Percentiles rank a stretch among this genome's conserved stretches.
These are phyloP conservation scores for Dermatemys mawii DNA, from an alignment of 2,113 vertebrate genomes.

Conservation along the genomic window DNA sequence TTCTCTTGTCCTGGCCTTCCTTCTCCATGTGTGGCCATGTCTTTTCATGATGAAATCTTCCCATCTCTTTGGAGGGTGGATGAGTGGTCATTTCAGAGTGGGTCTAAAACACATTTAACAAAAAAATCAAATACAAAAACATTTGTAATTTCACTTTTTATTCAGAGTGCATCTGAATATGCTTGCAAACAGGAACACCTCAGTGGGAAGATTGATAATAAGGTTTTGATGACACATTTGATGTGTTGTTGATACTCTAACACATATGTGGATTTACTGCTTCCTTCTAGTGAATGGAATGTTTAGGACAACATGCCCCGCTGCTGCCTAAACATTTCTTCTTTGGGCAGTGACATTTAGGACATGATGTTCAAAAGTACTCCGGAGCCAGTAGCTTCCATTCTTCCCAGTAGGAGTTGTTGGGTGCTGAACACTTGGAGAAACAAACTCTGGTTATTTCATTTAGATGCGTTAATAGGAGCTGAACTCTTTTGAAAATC, in stretches of 20 bases:
- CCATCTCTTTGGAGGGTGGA: too few relatives aligned
- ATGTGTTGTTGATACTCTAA: not conserved
- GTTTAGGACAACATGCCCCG: not conserved
- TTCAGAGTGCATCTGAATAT: not conserved
- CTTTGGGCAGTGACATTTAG: not conserved
- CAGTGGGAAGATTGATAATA: not conserved
- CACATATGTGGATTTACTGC: not conserved
- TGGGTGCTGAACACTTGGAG: not conserved
- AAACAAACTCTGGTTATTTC: not conserved
- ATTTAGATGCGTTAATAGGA: not conserved
- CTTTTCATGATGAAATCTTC: too few relatives aligned
- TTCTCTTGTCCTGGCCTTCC: too few relatives aligned
- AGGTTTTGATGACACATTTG: not conserved
- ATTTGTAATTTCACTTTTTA: not conserved
- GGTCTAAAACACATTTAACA: not conserved
- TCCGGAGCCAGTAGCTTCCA: not conserved
- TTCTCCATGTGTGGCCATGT: too few relatives aligned
- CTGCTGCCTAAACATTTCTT: not conserved
- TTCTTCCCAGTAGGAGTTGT: not conserved
- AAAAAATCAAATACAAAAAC: not conserved
- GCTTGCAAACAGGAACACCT: not conserved
- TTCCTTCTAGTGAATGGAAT: not conserved
- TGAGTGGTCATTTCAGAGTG: too few relatives aligned
- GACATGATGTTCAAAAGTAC: not conserved
- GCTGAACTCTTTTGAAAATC: not conserved